A percentile compares a stretch with the other conserved stretches of the same genome.
phyloP scores from a whole-genome alignment of 1,140 invertebrate genomes.

The Arion vulgaris region DNA sequence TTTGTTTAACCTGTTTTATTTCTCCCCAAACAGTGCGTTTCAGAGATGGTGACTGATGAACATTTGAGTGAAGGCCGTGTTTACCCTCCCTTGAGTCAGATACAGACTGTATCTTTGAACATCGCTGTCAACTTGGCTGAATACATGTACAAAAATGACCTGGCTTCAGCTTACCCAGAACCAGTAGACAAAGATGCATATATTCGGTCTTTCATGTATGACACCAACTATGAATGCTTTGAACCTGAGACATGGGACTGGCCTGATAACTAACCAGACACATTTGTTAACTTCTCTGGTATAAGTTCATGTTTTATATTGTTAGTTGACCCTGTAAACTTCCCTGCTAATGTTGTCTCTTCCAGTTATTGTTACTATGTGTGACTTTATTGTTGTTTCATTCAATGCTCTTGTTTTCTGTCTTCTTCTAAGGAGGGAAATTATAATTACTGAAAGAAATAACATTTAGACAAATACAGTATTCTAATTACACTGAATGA shows the following conservation, averaged over 20 bases:
- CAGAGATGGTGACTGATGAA: constrained; percentile 84
- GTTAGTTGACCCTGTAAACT: too few species aligned
- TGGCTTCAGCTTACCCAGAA: constrained; percentile 75
- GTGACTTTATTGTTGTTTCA: too few species aligned
- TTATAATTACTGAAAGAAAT: too few species aligned
- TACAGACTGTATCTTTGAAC: constrained; percentile 88
- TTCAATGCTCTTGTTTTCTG: too few species aligned
- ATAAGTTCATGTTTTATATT: too few species aligned
- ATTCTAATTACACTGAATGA: too few species aligned
- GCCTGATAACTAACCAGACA: constrained; percentile 62
- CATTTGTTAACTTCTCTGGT: too few species aligned
- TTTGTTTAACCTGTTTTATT: too few species aligned
- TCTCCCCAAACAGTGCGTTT: constrained; percentile 78
- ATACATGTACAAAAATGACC: constrained; percentile 84
- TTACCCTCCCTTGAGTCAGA: constrained; percentile 92
- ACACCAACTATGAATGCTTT: constrained; percentile 74
- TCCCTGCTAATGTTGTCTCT: too few species aligned
- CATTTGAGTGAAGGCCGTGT: constrained; percentile 89
- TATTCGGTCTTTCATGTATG: constrained; percentile 74
- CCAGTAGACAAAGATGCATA: constrained; percentile 75
- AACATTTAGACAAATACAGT: too few species aligned
- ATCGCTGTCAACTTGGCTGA: constrained; percentile 90
- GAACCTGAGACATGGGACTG: constrained; percentile 74
- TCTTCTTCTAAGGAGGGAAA: too few species aligned
- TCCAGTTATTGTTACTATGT: too few species aligned